Base-by-base conservation (phyloP, 2,797 vertebrate genomes). In the Arnoldichthys spilopterus region DNA sequence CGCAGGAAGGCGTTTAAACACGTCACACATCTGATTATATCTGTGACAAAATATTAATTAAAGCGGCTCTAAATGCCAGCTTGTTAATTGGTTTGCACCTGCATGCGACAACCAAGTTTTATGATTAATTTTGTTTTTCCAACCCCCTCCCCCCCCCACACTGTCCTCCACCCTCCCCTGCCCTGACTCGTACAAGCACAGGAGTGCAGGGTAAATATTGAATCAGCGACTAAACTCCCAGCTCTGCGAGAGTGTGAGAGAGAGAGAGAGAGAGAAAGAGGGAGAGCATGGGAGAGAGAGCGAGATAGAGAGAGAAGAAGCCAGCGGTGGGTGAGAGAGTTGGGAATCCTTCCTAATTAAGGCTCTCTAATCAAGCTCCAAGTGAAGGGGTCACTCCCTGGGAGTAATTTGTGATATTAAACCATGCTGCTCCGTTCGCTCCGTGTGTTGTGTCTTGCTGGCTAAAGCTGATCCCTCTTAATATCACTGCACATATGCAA, bases 181-280 rank as follows among this genome's bases (percentile, higher is more conserved):
- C 92, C 93, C 93, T 93, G 93, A 92, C 89, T 85, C 92, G 91
- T 95, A 96, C 94, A 96, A 96, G 96, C 95, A 94, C 93, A 95
- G 95, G 94, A 97, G 96, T 94, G 95, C 95, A 96, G 95, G 95
- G 96, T 98, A 99, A 99, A 99, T 98, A 99, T 98, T 99, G 96
- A 97, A 97, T 97, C 95, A 96, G 94, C 94, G 96, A 96, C 96
- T 97, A 96, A 93, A 94, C 87, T 92, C 91, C 80, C 86, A 87
- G 90, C 49, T 79, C 93, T 91, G 92, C 89, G 88, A 90, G 89
- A 93, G 93, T n/a, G 32, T 68, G 49, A 56, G 71, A 69, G 93
- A 91, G 91, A 75, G 53, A 43, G 70, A 63, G 94, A 92, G 93
- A 94, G 93, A 94, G 56, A 77, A 94, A 94, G 93, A n/a, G n/a